Base-by-base conservation (phyloP, 1,140 invertebrate species). In the Philotrypesis tridentata region DNA sequence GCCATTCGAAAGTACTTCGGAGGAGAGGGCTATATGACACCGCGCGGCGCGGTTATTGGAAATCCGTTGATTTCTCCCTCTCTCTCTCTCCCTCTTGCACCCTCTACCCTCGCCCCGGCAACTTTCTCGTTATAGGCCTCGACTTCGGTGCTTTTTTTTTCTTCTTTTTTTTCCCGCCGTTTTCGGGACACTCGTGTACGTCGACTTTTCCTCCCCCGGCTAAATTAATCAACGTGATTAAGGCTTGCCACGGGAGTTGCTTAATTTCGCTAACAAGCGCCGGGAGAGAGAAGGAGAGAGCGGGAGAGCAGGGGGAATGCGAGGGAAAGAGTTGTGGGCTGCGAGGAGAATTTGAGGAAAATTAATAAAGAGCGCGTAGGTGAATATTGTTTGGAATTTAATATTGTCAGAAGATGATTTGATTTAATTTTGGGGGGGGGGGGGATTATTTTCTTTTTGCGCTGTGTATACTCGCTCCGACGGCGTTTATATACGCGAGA, bases 211-310 rank as follows among this genome's bases (percentile, higher is more conserved):
- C n/a, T n/a, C n/a, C n/a, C n/a, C 1, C 23, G 70, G 70, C 8
- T 9, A 65, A 43, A 71, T 71, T 71, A 71, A 71, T 71, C 37
- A 21, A 17, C 33, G 33, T 71, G n/a, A 71, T 71, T 71, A 37
- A 40, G 17, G 23, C 70, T 40, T 43, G 48, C 37, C 21, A 9
- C 7, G n/a, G 14, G 23, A 27, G 31, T 71, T 71, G 37, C 33
- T 43, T 71, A 71, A 71, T 37, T 71, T 43, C 21, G 70, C 70
- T 71, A 71, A 71, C 70, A 71, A 71, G 70, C 33, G 37, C 21
- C 23, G 61, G 12, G 17, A 65, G 61, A 65, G 14, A 14, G 61
- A 27, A 9, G n/a, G 8, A 63, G 25, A 27, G 27, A 65, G 9
- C 12, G 23, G 12, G n/a, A 61, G 21, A 23, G 21, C n/a, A 61